Conservation (phyloP, 1,140 invertebrate species). For the Drosophila melanica region DNA sequence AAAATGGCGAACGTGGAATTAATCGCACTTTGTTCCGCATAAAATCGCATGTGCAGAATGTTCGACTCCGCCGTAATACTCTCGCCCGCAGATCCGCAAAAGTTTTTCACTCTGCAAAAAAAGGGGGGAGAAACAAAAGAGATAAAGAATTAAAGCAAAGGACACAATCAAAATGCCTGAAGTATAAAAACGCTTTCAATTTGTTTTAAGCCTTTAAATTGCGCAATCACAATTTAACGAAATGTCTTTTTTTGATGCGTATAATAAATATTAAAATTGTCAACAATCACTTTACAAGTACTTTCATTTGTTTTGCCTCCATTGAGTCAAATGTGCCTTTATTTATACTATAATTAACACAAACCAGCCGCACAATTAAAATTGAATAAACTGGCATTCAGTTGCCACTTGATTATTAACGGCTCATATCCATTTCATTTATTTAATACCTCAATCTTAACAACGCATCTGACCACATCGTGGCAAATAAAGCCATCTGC, state of each 20-base stretch:
- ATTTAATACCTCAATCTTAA: too few relatives aligned
- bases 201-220: background rate
- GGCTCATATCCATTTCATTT: background rate
- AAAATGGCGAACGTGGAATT: slow-evolving; percentile 89
- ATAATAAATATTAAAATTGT: too few relatives aligned
- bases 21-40: slow-evolving; percentile 87
- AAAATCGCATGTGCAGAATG: slow-evolving; percentile 89
- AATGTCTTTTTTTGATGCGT: too few relatives aligned
- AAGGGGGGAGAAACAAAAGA: background rate
- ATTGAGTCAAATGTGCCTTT: background rate
- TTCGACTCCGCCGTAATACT: slow-evolving; percentile 87
- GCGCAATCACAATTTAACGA: background rate
- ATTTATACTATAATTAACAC: background rate
- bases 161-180: background rate
- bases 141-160: background rate
- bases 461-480: too few relatives aligned
- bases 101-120: slow-evolving; percentile 86
- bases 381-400: background rate
- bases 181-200: background rate
- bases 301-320: too few relatives aligned
- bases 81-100: slow-evolving; percentile 92
- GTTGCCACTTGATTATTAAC: background rate
- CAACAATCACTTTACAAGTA: too few relatives aligned
- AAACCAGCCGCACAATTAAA: background rate
- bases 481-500: background rate